Conservation (phyloP, 2,113 vertebrate species). For the Mustela lutreola region DNA sequence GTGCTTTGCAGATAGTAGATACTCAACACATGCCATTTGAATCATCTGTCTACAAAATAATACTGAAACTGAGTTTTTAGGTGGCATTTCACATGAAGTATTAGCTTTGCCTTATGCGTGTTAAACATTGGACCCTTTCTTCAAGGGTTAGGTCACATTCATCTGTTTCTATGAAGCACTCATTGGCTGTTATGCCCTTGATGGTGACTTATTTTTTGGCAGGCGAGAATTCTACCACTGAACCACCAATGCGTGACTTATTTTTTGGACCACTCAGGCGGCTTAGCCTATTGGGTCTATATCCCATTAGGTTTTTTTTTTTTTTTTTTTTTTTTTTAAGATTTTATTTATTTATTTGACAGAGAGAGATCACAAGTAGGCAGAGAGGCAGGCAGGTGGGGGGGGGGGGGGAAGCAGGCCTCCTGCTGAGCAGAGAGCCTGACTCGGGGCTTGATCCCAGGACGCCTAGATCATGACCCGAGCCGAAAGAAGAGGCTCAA, state of each 20-base stretch:
- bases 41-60: not conserved
- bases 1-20: not conserved
- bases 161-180: not conserved
- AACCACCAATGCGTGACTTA: too few relatives aligned
- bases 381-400: too few relatives aligned
- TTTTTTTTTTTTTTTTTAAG: too few relatives aligned
- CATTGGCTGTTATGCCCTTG: not conserved
- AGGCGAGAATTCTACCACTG: too few relatives aligned
- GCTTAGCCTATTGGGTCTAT: not conserved
- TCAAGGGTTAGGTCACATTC: not conserved
- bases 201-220: not conserved
- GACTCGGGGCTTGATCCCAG: too few relatives aligned
- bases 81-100: not conserved
- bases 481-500: too few relatives aligned
- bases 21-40: not conserved
- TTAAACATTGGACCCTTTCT: not conserved
- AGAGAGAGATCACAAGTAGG: too few relatives aligned
- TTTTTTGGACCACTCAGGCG: not conserved
- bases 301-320: not conserved
- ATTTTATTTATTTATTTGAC: too few relatives aligned
- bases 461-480: too few relatives aligned
- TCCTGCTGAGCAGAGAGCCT: too few relatives aligned
- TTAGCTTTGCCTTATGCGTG: not conserved
- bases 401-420: too few relatives aligned
- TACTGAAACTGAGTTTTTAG: not conserved